A percentile compares a stretch with the other conserved stretches of the same genome.
Evolutionary conservation across 2,888 invertebrate species (phyloP).

Genomic region (Acanthosepion lycidas): DNA sequence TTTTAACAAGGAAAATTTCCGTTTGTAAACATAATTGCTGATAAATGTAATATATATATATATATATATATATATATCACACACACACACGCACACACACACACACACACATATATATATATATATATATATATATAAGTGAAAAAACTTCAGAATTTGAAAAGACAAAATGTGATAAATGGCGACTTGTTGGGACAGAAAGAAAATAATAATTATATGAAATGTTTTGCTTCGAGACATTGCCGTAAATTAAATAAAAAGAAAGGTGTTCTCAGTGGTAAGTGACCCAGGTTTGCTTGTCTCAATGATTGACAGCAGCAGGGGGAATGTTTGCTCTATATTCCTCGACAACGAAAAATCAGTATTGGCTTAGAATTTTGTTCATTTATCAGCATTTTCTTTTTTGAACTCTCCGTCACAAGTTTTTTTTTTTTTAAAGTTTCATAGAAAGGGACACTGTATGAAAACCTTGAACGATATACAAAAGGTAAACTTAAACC

Average conservation of each 20-base stretch:
- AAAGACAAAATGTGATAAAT: not conserved
- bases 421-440: too few relatives aligned
- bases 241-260: too few relatives aligned
- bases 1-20: not conserved
- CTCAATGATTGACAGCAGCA: not conserved
- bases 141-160: not conserved
- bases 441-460: too few relatives aligned
- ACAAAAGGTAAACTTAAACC: too few relatives aligned
- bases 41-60: not conserved
- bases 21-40: not conserved
- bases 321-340: not conserved
- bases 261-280: not conserved
- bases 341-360: not conserved
- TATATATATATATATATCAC: not conserved
- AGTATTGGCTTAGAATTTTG: not conserved
- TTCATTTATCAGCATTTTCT: not conserved
- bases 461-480: too few relatives aligned
- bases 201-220: not conserved
- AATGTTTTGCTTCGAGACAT: not conserved
- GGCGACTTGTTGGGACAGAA: too few relatives aligned
- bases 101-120: too few relatives aligned
- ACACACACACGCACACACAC: too few relatives aligned
- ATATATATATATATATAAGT: too few relatives aligned
- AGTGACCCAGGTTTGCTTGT: not conserved
- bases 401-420: too few relatives aligned